Conservation (phyloP, 2,797 vertebrate genomes). For the Buphagus erythrorhynchus region DNA sequence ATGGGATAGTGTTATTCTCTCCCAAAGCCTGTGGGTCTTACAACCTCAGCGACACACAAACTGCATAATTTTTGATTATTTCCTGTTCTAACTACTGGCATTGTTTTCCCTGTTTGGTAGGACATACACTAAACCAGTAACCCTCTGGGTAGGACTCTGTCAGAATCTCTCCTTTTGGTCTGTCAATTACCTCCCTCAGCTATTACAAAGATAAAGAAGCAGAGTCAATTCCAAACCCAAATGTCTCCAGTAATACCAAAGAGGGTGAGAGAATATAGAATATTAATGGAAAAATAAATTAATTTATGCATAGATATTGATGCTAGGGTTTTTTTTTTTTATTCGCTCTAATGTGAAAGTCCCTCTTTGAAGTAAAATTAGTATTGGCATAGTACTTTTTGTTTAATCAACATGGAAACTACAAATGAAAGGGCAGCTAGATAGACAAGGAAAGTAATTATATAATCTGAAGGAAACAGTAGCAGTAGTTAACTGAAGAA, state of each 20-base stretch:
- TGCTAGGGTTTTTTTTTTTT: fast-evolving
- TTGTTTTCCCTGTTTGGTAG: background rate
- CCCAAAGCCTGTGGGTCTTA: background rate
- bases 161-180: background rate
- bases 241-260: background rate
- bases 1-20: background rate
- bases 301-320: background rate
- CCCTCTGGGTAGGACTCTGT: background rate
- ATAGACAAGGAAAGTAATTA: background rate
- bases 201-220: background rate
- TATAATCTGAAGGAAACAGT: background rate
- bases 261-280: background rate
- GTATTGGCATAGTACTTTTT: background rate
- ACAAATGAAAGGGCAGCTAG: background rate
- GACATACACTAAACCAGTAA: background rate
- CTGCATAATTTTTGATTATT: background rate
- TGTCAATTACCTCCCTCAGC: background rate
- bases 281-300: background rate
- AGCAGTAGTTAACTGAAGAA: conserved; percentile 13
- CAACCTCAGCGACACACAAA: background rate
- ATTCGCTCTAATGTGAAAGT: background rate
- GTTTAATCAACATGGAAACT: conserved; percentile 16
- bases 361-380: conserved; percentile 32
- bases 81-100: background rate
- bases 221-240: background rate